Base-by-base conservation (phyloP, 2,797 vertebrate genomes). In the Aeoliscus strigatus region DNA sequence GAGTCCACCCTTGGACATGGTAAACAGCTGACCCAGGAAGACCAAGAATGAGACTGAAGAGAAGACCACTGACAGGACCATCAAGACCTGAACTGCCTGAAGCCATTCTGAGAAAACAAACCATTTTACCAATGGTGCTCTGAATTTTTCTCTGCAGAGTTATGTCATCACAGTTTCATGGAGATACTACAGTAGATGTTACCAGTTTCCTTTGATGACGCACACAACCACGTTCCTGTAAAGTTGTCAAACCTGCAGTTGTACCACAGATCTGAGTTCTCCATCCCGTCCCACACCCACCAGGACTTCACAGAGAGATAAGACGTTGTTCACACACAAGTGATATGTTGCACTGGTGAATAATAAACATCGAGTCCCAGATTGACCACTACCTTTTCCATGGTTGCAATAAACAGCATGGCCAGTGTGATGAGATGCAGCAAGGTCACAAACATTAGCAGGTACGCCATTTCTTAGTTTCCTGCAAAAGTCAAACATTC, bases 1-100 rank as follows among this genome's bases (percentile, higher is more conserved):
- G 36, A 94, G 90, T 7, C 90, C 90, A 39, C 91, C 93, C 49
- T 86, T 87, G 5, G 89, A 83, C 88, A 94, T 90, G 31, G 89
- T 91, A 73, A 93, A 93, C 13, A 96, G 91, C 27, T 94, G 93
- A 49, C 90, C 88, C 73, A 94, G 85, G 78, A 94, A 96, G 46
- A 94, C 82, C 70, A 96, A 69, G 72, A 96, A 94, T 45, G 93
- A 91, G 38, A 92, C 73, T 0, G 86, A 89, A 40, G 90, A 94
- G 80, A 93, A 93, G 47, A 92, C 75, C 62, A 93, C 85, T 0
- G 92, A 88, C 4, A 96, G 82, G 18, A 96, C 83, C 90, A 94
- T 94, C 61, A 94, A 87, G 17, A 86, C 90, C 66, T 94, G 93
- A 17, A 93, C 88, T 0, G 91, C 87, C 29, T 90, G 88, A 37